Percentiles rank a stretch among this genome's conserved stretches.
phyloP scores from a whole-genome alignment of 2,113 vertebrate genomes.

The Monarcha castaneiventris region DNA sequence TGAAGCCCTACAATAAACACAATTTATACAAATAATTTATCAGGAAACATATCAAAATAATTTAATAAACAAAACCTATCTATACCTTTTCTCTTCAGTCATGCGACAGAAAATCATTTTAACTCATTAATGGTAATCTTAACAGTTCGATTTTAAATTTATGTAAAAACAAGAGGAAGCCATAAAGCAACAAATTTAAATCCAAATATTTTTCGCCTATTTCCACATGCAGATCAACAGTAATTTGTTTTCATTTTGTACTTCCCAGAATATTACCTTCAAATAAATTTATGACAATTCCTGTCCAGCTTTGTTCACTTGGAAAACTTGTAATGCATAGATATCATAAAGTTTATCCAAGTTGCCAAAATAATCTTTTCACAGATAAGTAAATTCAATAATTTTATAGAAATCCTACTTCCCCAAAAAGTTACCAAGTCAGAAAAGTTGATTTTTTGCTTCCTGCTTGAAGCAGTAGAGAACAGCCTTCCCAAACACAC shows the following conservation, averaged over 20 bases:
- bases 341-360: not conserved
- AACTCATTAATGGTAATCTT: conserved; percentile 19
- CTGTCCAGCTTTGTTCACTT: not conserved
- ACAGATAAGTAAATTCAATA: not conserved
- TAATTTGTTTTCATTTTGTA: not conserved
- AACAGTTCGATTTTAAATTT: conserved; percentile 29
- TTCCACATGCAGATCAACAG: not conserved
- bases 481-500: not conserved
- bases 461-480: not conserved
- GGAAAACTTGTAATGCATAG: not conserved
- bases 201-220: not conserved
- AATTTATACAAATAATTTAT: conserved; percentile 51
- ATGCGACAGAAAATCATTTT: conserved; percentile 40
- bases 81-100: conserved; percentile 9
- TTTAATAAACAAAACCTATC: conserved; percentile 52
- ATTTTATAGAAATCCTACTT: not conserved
- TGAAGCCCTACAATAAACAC: conserved; percentile 15
- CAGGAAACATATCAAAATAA: conserved; percentile 31
- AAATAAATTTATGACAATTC: not conserved
- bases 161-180: conserved; percentile 21
- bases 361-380: not conserved
- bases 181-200: not conserved
- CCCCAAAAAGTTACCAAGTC: not conserved
- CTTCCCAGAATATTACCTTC: not conserved
- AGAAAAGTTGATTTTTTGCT: not conserved